Conservation (phyloP, 2,888 invertebrate species). For the Trissolcus brochymenae region DNA sequence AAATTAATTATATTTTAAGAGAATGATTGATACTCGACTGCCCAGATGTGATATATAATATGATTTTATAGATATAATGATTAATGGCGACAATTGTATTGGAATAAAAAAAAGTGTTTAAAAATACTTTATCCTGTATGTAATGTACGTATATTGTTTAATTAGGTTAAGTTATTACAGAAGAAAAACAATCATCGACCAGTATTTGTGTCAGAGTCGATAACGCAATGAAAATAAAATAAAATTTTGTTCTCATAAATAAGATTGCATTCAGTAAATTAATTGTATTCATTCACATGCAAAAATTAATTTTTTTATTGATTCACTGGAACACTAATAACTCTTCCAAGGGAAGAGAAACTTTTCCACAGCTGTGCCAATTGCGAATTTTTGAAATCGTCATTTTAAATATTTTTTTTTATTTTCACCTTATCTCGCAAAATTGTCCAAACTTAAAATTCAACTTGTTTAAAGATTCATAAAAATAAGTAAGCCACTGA, state of each 20-base stretch:
- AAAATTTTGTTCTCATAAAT: conserved; percentile 67
- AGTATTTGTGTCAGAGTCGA: conserved; percentile 34
- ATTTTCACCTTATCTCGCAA: no score
- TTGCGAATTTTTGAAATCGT: no score
- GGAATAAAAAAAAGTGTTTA: conserved; percentile 33
- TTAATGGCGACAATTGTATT: conserved; percentile 39
- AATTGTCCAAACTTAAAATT: no score
- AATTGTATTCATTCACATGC: conserved; percentile 4
- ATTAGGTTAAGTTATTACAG: conserved; percentile 45
- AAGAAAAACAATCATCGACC: conserved; percentile 32
- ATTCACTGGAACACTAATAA: no score
- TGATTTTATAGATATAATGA: conserved; percentile 55
- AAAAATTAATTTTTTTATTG: no score
- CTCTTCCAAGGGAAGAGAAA: no score
- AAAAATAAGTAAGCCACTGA: no score
- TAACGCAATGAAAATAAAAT: conserved; percentile 64
- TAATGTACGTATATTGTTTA: conserved; percentile 55
- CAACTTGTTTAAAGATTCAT: no score
- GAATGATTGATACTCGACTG: conserved; percentile 65
- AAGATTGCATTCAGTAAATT: conserved; percentile 6
- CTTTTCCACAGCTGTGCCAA: no score
- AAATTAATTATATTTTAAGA: conserved; percentile 60
- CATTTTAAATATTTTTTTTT: no score
- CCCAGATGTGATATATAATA: conserved; percentile 72
- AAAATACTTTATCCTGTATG: conserved; percentile 54